A percentile compares a stretch with the other conserved stretches of the same genome.
Evolutionary conservation across 2,888 invertebrate species (phyloP).

Genomic region (Trichopria drosophilae): DNA sequence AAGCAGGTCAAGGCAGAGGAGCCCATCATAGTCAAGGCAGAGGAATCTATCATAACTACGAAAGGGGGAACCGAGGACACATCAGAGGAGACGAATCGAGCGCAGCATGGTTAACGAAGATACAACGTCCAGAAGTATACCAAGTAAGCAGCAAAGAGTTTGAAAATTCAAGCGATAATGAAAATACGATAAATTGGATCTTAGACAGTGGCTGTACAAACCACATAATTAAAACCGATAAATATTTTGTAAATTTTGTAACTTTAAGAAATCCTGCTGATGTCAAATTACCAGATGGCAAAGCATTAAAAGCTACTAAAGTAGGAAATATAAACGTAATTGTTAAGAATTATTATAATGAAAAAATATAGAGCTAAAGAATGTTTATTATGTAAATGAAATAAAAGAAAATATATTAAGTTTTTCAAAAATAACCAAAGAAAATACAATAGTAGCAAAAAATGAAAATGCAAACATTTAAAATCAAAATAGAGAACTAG

Average conservation of each 20-base stretch:
- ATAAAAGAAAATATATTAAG: conserved; percentile 33
- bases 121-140: too few relatives aligned
- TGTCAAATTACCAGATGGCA: conserved; percentile 31
- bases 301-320: conserved; percentile 31
- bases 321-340: conserved; percentile 23
- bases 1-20: too few relatives aligned
- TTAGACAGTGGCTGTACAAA: conserved; percentile 32
- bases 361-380: conserved; percentile 17
- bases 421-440: conserved; percentile 19
- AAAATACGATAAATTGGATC: conserved; percentile 15
- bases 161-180: not conserved
- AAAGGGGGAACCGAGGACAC: too few relatives aligned
- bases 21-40: too few relatives aligned
- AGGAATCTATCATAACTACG: too few relatives aligned
- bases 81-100: too few relatives aligned
- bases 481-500: conserved; percentile 12
- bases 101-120: too few relatives aligned
- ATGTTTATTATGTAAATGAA: conserved; percentile 19
- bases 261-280: conserved; percentile 25
- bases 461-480: conserved; percentile 20
- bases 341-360: conserved; percentile 22
- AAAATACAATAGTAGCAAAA: conserved; percentile 12
- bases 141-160: too few relatives aligned
- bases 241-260: conserved; percentile 25
- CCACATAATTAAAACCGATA: conserved; percentile 30